Conservation (phyloP, 2,888 invertebrate species). For the Isoperla grammatica region DNA sequence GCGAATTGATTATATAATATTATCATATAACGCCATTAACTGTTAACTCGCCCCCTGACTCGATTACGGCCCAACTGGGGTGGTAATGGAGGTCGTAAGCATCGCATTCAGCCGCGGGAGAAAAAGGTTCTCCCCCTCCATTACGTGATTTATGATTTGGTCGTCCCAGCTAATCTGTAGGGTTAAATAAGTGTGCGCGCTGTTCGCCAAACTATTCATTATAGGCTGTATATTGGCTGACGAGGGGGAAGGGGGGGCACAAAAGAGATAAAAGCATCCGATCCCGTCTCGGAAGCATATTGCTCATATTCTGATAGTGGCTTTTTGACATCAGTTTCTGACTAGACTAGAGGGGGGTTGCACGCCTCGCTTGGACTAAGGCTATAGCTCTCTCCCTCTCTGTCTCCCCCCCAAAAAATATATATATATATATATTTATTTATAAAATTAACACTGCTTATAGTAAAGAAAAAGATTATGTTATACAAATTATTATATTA, state of each 20-base stretch:
- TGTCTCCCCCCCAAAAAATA: no score
- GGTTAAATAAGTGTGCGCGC: slow-evolving; percentile 6
- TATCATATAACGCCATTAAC: no score
- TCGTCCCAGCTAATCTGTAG: slow-evolving; percentile 10
- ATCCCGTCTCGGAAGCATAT: slow-evolving; percentile 1
- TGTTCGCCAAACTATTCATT: slow-evolving; percentile 16
- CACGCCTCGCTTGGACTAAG: no score
- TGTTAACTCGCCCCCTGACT: background rate
- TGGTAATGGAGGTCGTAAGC: slow-evolving; percentile 7
- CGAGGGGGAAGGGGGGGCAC: background rate
- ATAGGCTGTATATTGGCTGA: slow-evolving; percentile 5
- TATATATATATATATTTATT: no score
- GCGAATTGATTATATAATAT: no score
- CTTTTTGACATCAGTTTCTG: background rate
- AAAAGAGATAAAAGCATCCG: slow-evolving; percentile 10
- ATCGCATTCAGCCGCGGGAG: slow-evolving; percentile 1
- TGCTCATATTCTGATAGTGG: background rate
- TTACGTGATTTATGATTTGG: slow-evolving; percentile 16
- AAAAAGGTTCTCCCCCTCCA: background rate
- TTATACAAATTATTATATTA: no score
- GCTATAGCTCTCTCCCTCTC: no score
- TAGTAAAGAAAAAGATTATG: no score
- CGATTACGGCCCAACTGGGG: slow-evolving; percentile 7
- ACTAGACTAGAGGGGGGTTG: no score
- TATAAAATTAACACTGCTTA: no score